These are phyloP conservation scores for Sisyra nigra DNA, from an alignment of 2,888 invertebrate genomes.

Conservation along the genomic window DNA sequence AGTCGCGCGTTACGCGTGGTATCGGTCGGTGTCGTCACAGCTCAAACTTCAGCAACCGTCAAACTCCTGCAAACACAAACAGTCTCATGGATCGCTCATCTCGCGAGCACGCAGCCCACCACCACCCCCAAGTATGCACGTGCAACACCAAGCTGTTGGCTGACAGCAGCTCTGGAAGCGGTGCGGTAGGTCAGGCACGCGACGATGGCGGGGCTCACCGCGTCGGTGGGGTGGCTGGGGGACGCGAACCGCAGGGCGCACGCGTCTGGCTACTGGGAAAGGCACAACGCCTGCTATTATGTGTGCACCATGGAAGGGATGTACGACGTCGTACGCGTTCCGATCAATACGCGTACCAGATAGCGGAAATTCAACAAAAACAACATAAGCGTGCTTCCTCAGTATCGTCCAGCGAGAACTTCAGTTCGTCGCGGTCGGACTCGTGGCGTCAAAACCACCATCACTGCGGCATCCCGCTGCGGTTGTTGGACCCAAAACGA, in stretches of 20 bases:
- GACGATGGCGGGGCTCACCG: conserved; percentile 17
- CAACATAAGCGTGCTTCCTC: conserved; percentile 65
- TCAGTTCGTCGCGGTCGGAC: conserved; percentile 74
- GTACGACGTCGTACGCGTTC: conserved; percentile 29
- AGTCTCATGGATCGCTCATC: conserved; percentile 67
- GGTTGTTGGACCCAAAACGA: conserved; percentile 57
- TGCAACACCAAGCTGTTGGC: conserved; percentile 39
- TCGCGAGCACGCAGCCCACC: conserved; percentile 39
- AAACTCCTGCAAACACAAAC: conserved; percentile 76
- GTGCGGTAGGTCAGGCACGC: conserved; percentile 14
- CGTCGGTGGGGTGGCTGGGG: conserved; percentile 13
- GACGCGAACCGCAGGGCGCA: conserved; percentile 14
- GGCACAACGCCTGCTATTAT: conserved; percentile 33
- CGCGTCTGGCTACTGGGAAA: conserved; percentile 28
- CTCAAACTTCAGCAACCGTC: conserved; percentile 74
- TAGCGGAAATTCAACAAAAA: conserved; percentile 58
- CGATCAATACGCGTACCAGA: conserved; percentile 59
- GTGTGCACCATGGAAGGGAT: conserved; percentile 20
- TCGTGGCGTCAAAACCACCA: conserved; percentile 65
- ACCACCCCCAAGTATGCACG: conserved; percentile 35
- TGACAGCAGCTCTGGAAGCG: conserved; percentile 28
- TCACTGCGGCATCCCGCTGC: conserved; percentile 60
- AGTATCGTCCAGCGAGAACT: conserved; percentile 78
- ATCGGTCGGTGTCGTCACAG: conserved; percentile 76
- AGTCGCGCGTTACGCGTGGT: conserved; percentile 75